Base-by-base conservation (phyloP, 2,113 vertebrate genomes). In the Trogon surrucura region DNA sequence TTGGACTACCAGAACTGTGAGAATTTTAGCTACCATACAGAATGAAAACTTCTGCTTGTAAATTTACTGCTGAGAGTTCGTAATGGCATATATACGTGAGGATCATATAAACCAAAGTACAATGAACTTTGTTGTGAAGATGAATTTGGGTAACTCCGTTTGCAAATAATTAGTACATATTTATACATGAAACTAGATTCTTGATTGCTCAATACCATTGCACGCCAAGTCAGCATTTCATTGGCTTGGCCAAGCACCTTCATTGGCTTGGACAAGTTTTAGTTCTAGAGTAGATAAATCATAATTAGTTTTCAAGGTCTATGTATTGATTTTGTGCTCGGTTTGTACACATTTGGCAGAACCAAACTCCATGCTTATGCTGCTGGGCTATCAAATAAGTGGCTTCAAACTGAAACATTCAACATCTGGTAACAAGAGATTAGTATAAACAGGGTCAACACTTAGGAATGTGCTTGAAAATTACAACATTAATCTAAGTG, bases 11-110 rank as follows among this genome's bases (percentile, higher is more conserved):
- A 71, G 26, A 58, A 51, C 48, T 30, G 8, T 51, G 54, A 29
- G 14, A 45, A 8, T 26, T 57, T 65, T 48, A 56, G 13, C 44
- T 50, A 1, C 36, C 4, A 1, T 11, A 21, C 50, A 78, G 64
- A 54, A 21, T 34, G 29, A 44, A 73, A 83, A 21, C 10, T 12
- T 56, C 15, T 72, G 18, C 20, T 72, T 13, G 0, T 13, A 4
- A 16, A 48, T 32, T 86, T 86, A 29, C 17, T 69, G 5, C 4
- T 36, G 51, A 44, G 74, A 71, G 38, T 57, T 69, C 7, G 38
- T 22, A 15, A 16, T 5, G 5, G 74, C 4, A 0, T 58, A 9
- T 7, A 16, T 27, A 0, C 15, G 26, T 60, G 22, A 60, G 16
- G 30, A 30, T 11, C 4, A 12, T 10, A 4, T 41, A 44, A 72